Conservation (phyloP, 2,888 invertebrate genomes). For the Parasteatoda lunata region DNA sequence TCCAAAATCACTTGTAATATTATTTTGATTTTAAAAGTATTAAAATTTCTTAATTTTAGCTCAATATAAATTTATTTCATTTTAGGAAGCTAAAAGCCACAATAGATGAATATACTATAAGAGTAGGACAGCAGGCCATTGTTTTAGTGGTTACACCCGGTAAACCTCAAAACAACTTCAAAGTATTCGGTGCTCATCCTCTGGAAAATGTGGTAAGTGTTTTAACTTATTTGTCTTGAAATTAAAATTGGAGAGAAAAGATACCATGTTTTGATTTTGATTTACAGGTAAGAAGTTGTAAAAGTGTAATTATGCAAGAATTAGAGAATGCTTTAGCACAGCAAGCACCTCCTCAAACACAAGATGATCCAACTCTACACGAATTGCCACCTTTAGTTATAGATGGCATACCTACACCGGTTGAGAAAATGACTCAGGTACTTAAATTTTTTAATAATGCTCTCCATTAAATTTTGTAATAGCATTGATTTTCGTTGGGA, state of each 20-base stretch:
- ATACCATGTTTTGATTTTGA: conserved; percentile 9
- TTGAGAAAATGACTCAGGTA: conserved; percentile 97
- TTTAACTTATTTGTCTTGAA: not conserved
- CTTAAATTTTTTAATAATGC: not conserved
- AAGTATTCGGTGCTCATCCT: conserved; percentile 96
- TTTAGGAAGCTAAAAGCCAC: conserved; percentile 78
- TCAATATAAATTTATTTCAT: conserved; percentile 1
- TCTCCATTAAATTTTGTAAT: not conserved
- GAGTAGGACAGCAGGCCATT: conserved; percentile 97
- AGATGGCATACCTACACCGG: conserved; percentile 97
- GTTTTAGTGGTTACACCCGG: conserved; percentile 97
- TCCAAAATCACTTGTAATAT: too few relatives aligned
- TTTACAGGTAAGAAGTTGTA: conserved; percentile 83
- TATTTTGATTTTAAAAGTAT: too few relatives aligned
- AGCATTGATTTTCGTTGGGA: not conserved
- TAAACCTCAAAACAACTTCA: conserved; percentile 95
- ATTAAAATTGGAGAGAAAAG: not conserved
- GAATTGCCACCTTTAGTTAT: conserved; percentile 96
- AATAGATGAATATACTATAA: conserved; percentile 96
- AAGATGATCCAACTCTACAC: conserved; percentile 93
- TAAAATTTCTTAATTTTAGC: too few relatives aligned
- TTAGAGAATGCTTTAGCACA: conserved; percentile 93
- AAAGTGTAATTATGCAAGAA: conserved; percentile 94
- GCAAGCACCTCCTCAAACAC: conserved; percentile 89
- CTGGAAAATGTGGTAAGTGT: conserved; percentile 88